These are phyloP conservation scores for Paralvinella palmiformis DNA, from an alignment of 1,140 invertebrate genomes.

Conservation along the genomic window DNA sequence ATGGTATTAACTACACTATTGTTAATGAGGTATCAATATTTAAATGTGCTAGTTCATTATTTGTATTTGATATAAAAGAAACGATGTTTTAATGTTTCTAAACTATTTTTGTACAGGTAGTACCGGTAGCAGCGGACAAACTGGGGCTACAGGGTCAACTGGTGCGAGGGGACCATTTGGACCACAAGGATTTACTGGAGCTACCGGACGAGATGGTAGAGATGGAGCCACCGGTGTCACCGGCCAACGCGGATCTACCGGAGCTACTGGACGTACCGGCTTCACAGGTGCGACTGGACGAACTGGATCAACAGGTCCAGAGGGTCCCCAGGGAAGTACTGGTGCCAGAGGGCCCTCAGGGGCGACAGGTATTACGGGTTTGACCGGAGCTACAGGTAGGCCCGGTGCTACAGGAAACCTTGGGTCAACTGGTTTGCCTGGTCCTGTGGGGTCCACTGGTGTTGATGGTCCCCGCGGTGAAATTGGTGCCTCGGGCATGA, in stretches of 20 bases:
- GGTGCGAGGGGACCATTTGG: background rate
- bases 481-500: background rate
- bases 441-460: background rate
- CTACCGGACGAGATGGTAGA: constrained; percentile 20
- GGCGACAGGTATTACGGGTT: background rate
- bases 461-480: background rate
- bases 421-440: background rate
- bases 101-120: too few relatives aligned
- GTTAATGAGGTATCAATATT: background rate
- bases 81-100: too few relatives aligned
- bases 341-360: background rate
- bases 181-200: background rate
- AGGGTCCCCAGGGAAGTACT: background rate
- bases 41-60: background rate
- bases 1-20: background rate
- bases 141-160: background rate
- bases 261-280: background rate
- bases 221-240: constrained; percentile 49
- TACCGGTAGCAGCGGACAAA: background rate
- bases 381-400: background rate
- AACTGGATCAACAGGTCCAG: background rate
- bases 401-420: background rate
- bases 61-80: too few relatives aligned
- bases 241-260: constrained; percentile 26
- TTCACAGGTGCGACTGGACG: background rate